A percentile compares a stretch with the other conserved stretches of the same genome.
phyloP scores from a whole-genome alignment of 2,797 vertebrate genomes.

The Poeciliopsis infans region DNA sequence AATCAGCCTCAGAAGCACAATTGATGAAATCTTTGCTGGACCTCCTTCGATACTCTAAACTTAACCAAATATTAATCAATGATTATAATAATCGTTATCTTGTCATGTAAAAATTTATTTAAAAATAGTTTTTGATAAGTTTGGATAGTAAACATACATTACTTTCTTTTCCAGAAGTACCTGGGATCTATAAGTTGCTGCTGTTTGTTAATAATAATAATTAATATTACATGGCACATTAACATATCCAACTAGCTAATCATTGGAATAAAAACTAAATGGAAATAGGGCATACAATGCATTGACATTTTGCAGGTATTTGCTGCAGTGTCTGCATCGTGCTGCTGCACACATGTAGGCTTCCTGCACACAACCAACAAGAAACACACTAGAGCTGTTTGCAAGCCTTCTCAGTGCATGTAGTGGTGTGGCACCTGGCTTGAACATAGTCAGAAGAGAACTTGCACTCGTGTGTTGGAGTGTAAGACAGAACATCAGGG shows the following conservation, averaged over 20 bases:
- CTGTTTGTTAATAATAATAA: background rate
- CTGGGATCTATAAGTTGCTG: background rate
- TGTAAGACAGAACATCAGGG: constrained; percentile 20
- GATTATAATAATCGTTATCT: background rate
- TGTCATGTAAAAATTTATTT: background rate
- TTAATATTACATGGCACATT: background rate
- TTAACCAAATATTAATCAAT: background rate
- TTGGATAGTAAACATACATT: background rate
- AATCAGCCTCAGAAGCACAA: background rate
- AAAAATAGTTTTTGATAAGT: background rate
- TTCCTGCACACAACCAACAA: constrained; percentile 20
- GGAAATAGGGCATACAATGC: background rate
- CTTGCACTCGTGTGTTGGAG: constrained; percentile 35
- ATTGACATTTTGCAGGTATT: background rate
- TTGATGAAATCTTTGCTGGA: background rate
- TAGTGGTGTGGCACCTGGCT: background rate
- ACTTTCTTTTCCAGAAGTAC: background rate
- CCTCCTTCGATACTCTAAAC: background rate
- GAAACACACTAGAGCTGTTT: background rate
- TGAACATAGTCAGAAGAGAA: background rate
- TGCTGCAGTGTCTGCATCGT: constrained; percentile 17
- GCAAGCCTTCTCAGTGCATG: background rate
- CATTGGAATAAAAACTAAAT: no score
- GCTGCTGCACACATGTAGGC: constrained; percentile 8
- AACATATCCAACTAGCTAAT: background rate